Evolutionary conservation across 2,888 invertebrate species (phyloP).

Genomic region (Pharmacophagus antenor): DNA sequence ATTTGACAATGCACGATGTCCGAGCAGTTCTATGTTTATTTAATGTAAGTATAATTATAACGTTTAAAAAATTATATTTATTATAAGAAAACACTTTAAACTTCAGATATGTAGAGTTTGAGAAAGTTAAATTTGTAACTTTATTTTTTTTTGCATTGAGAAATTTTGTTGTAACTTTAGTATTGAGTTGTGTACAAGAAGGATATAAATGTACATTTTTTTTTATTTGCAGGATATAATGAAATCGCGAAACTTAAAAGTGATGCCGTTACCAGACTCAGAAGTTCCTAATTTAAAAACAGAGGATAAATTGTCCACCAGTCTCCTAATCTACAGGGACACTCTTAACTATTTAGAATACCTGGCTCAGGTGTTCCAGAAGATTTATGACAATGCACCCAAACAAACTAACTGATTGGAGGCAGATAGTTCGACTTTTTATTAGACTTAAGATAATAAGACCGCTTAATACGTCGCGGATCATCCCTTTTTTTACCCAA

Average conservation of each 20-base stretch:
- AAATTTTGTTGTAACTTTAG: neutral
- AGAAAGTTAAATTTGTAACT: too few species aligned
- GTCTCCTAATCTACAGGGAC: slow-evolving; percentile 61
- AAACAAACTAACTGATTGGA: slow-evolving; percentile 44
- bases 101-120: too few species aligned
- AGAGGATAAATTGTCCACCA: slow-evolving; percentile 45
- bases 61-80: too few species aligned
- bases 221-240: slow-evolving; percentile 60
- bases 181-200: neutral
- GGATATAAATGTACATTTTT: slow-evolving; percentile 23
- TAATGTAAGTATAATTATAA: slow-evolving; percentile 68
- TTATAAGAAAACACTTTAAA: too few species aligned
- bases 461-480: slow-evolving; percentile 39
- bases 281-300: slow-evolving; percentile 55
- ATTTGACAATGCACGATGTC: slow-evolving; percentile 80
- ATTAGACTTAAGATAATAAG: slow-evolving; percentile 38
- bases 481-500: slow-evolving; percentile 29
- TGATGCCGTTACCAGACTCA: slow-evolving; percentile 50
- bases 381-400: slow-evolving; percentile 47
- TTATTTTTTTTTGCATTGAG: neutral
- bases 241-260: slow-evolving; percentile 55
- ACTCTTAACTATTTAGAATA: slow-evolving; percentile 68
- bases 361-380: slow-evolving; percentile 60
- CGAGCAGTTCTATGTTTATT: slow-evolving; percentile 85
- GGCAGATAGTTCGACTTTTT: slow-evolving; percentile 40